These are phyloP conservation scores for Pedetes capensis DNA, from an alignment of 2,113 vertebrate species.

Conservation along the genomic window DNA sequence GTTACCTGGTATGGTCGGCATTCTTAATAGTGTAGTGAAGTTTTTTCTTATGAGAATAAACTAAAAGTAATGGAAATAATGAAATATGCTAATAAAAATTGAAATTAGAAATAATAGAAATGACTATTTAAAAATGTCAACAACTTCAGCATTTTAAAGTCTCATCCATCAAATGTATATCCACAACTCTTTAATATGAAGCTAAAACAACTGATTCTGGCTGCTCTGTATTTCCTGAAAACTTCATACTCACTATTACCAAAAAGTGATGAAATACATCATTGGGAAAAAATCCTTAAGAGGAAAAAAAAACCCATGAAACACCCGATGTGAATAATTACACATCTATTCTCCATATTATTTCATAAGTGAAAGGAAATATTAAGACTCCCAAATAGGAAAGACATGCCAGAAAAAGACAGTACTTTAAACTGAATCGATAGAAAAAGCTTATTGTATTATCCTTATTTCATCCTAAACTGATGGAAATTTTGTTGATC, in stretches of 20 bases:
- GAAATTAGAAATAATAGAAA: not conserved
- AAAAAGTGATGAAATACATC: not conserved
- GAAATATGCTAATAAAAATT: not conserved
- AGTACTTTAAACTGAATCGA: not conserved
- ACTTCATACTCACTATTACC: not conserved
- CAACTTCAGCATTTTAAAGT: not conserved
- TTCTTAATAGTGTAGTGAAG: not conserved
- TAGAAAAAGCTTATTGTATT: not conserved
- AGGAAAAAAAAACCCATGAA: not conserved
- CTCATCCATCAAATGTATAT: not conserved
- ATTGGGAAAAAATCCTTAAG: not conserved
- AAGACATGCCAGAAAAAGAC: not conserved
- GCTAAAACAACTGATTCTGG: not conserved
- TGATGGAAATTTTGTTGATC: not conserved
- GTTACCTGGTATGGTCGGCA: not conserved
- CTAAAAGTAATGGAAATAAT: not conserved
- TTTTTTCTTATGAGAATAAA: not conserved
- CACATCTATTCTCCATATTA: not conserved
- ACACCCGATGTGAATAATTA: not conserved
- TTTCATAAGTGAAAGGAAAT: slow-evolving; percentile 9
- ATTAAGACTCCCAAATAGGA: not conserved
- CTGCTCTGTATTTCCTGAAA: not conserved
- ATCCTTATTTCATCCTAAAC: not conserved
- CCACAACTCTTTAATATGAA: not conserved
- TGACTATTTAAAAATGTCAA: not conserved